Evolutionary conservation across 2,113 vertebrate species (phyloP), one percentile per base, ranked within the genome.

Genomic region (Himantopus leucocephalus): DNA sequence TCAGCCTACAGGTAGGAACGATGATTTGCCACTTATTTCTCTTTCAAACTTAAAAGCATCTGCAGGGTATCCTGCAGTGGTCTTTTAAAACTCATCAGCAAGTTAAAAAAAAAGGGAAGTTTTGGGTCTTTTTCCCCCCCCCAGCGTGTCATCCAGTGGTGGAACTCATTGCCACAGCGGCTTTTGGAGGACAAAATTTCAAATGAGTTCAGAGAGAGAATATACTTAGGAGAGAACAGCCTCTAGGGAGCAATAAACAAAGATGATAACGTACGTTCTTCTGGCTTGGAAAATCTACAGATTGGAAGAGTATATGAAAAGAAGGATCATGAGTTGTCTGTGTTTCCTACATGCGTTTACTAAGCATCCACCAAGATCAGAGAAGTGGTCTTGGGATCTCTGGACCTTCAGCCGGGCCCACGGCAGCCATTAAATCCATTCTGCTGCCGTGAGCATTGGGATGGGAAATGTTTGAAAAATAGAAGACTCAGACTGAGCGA

Each of bases 371-470:
- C 60, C 64, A 15, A 21, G 59, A 21, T 16, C 30, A 8, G 45
- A 34, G 37, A 2, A 43, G n/a, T 4, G 48, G 27, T 47, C 45
- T 13, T 15, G 48, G 48, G 43, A 10, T 79, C 37, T 82, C 45
- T 21, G 30, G 30, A 20, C 85, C 71, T 78, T 62, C 62, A 66
- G 45, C 68, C 63, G 29, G 72, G 47, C 37, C 59, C 50, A 10
- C 3, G 3, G 5, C 56, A 29, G 17, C 63, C 30, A 0, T 12
- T 6, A 26, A 26, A 48, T 50, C 12, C 5, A 1, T 14, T 58
- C 4, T 32, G 37, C 67, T 75, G 52, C 74, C 1, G 0, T 3
- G 15, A 56, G 41, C 63, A 17, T 23, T 22, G 56, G 34, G 4
- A 41, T 34, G 12, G 9, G 48, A 39, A 81, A 29, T 1, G 5